Evolutionary conservation across 2,888 invertebrate species (phyloP), one percentile per base, ranked within the genome.

Genomic region (Megamerina dolium): DNA sequence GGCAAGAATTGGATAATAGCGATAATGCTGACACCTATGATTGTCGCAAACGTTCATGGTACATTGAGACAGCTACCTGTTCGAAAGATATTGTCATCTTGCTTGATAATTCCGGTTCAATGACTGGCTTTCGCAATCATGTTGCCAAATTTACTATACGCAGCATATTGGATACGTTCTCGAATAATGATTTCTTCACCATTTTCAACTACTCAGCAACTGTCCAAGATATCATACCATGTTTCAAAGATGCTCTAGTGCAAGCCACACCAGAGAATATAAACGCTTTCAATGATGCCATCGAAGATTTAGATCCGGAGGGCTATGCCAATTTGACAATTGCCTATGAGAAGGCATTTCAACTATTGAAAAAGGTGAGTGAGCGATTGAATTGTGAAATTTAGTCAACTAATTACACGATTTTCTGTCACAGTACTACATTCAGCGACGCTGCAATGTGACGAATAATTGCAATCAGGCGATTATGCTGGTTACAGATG

Each of bases 131-230:
- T 52, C 76, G 78, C 41, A 78, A 80, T 62, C 82, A 82, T 56
- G 80, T 85, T 26, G 94, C 92, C 12, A 81, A 85, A 58, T 83
- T 87, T 60, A 96, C 96, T 1, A 84, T 96, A 17, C 78, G 82
- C 45, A 85, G 87, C 30, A 83, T 99, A 46, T 72, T 99, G 57
- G 90, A 93, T 49, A 97, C 99, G 0, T 80, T 99, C 37, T 94
- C 93, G 6, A 96, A 97, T 66, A 96, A 99, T 68, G 99, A 99
- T 71, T 96, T 87, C 66, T 88, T 99, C 43, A 96, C 95, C 59
- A 85, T 99, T 20, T 82, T 90, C 57, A 82, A 82, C 64, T 88
- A 84, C 58, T 88, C 90, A 55, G 81, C 83, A 31, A 76, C 73
- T 1, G 81, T 86, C 0, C 66, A 77, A 6, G 84, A 86, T 57